Evolutionary conservation across 2,888 invertebrate species (phyloP), one percentile per base, ranked within the genome.

Genomic region (Heteromyza rotundicornis): DNA sequence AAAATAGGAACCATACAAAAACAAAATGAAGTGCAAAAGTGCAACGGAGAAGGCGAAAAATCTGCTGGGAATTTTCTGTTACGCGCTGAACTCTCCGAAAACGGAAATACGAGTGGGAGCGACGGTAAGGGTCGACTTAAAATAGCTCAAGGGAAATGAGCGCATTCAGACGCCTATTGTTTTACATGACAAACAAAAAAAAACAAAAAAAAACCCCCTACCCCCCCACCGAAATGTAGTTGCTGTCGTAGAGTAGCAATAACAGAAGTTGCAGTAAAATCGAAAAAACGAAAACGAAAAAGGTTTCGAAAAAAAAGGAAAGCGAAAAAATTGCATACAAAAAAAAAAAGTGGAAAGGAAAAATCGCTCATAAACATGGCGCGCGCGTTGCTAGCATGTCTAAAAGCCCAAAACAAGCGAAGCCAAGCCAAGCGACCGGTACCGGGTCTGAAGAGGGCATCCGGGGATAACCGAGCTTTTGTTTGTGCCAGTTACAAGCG

Each of bases 81-180:
- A 47, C 47, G 20, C 47, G 20, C 47, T 47, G 47, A 47, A 47
- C 47, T 47, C 47, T 47, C 10, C 10, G 20, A 19, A n/a, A n/a
- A n/a, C 47, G 47, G 19, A 3, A n/a, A 40, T 7, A 14, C n/a
- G 40, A 47, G 20, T 47, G 20, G 5, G 47, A 2, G 47, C 47
- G 14, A 14, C 20, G 17, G 47, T 20, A 2, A n/a, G 47, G 20
- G 47, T 47, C 3, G 47, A 2, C 47, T 19, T 17, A 47, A 47
- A 47, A 47, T 17, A 17, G 19, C 47, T 47, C 20, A 17, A 47
- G 47, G 47, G 47, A 47, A 47, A 47, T 47, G 47, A 47, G 47
- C 47, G 20, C 20, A 19, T 19, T 17, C 47, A 47, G 47, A 47
- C 20, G 47, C 47, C 47, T 47, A 47, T 47, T 47, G 47, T 47